Evolutionary conservation across 1,140 invertebrate genomes (phyloP).

Genomic region (Cryptotermes secundus): DNA sequence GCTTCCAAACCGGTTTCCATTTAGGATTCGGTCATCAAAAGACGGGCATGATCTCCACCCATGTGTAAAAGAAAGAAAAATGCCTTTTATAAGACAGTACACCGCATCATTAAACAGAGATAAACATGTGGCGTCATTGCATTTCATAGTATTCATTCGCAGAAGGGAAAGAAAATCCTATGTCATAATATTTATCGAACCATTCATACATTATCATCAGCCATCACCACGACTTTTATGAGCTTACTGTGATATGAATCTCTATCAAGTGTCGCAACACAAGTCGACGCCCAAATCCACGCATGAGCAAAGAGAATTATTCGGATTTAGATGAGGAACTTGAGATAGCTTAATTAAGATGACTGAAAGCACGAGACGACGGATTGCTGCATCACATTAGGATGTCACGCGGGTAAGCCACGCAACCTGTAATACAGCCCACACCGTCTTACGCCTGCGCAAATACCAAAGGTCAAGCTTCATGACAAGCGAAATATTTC

Average conservation of each 20-base stretch:
- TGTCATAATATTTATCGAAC: slow-evolving; percentile 8
- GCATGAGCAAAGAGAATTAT: no score
- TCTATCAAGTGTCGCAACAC: background rate
- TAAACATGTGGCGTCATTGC: background rate
- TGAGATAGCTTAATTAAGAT: background rate
- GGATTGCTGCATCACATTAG: background rate
- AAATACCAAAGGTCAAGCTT: no score
- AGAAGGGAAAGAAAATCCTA: background rate
- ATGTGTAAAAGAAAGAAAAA: background rate
- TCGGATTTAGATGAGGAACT: background rate
- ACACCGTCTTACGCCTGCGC: no score
- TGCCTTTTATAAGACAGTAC: background rate
- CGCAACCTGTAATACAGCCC: no score
- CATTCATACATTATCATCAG: slow-evolving; percentile 8
- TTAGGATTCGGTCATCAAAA: background rate
- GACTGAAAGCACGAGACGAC: background rate
- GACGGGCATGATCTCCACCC: background rate
- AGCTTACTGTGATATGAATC: background rate
- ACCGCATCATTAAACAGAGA: background rate
- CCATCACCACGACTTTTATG: background rate
- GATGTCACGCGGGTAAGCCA: background rate
- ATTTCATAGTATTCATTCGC: background rate
- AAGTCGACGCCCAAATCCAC: background rate
- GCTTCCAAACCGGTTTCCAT: background rate
- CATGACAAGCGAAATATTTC: no score